phyloP scores from a whole-genome alignment of 2,888 invertebrate genomes.

The Campopleginae sp. region DNA sequence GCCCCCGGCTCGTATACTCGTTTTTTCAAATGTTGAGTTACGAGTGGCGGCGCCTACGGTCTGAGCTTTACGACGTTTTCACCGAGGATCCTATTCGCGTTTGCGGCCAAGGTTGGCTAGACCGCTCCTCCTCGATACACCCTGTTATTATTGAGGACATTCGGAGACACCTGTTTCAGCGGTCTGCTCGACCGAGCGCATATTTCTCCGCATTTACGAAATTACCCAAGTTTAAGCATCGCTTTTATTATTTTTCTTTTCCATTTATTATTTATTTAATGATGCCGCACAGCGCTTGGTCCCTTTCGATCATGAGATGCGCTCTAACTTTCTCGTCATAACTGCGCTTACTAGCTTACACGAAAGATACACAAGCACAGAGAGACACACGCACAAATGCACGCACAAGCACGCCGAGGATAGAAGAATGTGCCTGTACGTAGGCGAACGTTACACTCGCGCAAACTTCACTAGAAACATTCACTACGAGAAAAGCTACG shows the following conservation, averaged over 20 bases:
- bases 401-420: constrained; percentile 10
- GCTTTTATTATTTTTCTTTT: neutral
- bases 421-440: constrained; percentile 7
- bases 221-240: neutral
- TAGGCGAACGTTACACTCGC: constrained; percentile 25
- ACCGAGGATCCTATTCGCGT: constrained; percentile 30
- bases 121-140: constrained; percentile 15
- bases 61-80: constrained; percentile 41
- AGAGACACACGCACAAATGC: constrained; percentile 12
- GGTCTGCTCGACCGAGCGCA: neutral
- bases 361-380: constrained; percentile 34
- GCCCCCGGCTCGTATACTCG: neutral
- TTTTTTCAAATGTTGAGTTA: constrained; percentile 13
- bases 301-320: constrained; percentile 14
- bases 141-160: constrained; percentile 15
- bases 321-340: constrained; percentile 50
- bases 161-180: constrained; percentile 30
- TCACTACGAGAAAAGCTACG: constrained; percentile 24
- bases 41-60: constrained; percentile 18
- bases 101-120: constrained; percentile 16
- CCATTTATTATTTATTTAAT: neutral
- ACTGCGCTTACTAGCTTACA: constrained; percentile 37
- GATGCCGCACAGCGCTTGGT: neutral
- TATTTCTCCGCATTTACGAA: neutral
- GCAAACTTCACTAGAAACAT: constrained; percentile 11